Conservation (phyloP, 2,797 vertebrate genomes). For the Poeciliopsis turneri region DNA sequence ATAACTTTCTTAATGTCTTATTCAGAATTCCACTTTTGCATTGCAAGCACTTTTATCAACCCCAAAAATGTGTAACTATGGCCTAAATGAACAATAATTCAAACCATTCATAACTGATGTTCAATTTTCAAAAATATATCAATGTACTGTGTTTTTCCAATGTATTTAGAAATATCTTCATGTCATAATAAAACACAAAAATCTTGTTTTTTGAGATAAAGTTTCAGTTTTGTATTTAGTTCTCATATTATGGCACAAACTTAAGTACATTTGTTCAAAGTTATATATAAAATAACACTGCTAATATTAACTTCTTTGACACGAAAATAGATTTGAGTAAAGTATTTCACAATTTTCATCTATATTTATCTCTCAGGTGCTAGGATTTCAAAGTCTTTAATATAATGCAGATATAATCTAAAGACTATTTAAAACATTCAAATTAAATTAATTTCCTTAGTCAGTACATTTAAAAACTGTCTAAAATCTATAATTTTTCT, state of each 20-base stretch:
- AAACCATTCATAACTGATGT: neutral
- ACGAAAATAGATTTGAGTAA: neutral
- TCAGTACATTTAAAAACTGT: neutral
- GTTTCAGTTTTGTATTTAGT: neutral
- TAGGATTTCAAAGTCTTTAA: neutral
- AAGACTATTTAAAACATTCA: neutral
- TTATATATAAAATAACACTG: neutral
- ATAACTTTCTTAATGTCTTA: neutral
- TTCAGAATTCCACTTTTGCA: neutral
- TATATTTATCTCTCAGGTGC: neutral
- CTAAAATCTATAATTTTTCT: neutral
- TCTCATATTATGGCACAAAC: neutral
- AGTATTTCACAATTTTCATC: neutral
- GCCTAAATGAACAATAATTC: neutral
- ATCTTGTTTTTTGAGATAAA: neutral
- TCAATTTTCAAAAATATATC: no score
- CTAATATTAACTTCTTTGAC: neutral
- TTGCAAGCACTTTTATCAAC: neutral
- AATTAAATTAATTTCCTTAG: neutral
- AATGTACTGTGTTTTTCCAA: neutral
- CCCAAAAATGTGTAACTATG: neutral
- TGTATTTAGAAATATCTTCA: neutral
- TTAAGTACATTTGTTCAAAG: neutral
- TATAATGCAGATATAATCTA: neutral
- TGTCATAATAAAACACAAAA: neutral